Conservation (phyloP, 2,113 vertebrate species). For the Chiloscyllium plagiosum region DNA sequence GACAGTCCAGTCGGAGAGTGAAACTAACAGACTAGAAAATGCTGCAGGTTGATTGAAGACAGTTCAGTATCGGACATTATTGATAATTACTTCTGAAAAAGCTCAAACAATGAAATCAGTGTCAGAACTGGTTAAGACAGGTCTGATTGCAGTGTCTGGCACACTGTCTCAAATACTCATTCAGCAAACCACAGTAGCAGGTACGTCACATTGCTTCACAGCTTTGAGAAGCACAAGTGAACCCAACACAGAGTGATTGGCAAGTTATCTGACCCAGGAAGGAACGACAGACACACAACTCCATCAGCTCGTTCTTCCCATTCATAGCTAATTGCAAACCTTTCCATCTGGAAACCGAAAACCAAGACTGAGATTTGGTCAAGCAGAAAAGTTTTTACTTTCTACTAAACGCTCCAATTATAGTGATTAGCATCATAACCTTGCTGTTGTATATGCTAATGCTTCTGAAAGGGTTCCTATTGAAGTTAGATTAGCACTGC, state of each 20-base stretch:
- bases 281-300: neutral
- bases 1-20: neutral
- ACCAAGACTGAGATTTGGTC: neutral
- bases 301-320: neutral
- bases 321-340: neutral
- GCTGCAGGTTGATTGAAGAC: neutral
- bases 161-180: neutral
- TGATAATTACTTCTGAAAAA: neutral
- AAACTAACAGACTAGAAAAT: neutral
- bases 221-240: neutral
- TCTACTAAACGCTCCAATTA: neutral
- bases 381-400: neutral
- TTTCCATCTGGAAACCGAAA: neutral
- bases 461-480: too few relatives aligned
- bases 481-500: too few relatives aligned
- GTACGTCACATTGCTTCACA: neutral
- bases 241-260: neutral
- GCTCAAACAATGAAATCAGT: neutral
- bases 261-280: neutral
- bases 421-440: neutral
- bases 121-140: neutral
- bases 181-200: neutral
- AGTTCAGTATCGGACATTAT: neutral
- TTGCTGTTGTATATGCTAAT: too few relatives aligned
- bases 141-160: neutral